These are phyloP conservation scores for Colinus virginianus DNA, from an alignment of 2,113 vertebrate species.

Conservation along the genomic window DNA sequence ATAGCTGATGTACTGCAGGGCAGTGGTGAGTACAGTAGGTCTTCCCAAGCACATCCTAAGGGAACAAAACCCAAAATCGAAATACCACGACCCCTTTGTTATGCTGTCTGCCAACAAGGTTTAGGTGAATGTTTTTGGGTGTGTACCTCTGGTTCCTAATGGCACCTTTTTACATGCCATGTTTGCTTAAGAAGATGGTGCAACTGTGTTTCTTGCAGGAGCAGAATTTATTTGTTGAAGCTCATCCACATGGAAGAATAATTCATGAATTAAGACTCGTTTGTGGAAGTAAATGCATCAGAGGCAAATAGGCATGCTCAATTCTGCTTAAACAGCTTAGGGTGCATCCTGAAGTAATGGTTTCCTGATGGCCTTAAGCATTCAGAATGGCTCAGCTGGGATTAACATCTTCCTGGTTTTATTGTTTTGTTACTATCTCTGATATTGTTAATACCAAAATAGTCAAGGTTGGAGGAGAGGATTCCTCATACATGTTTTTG, in stretches of 20 bases:
- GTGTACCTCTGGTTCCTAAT: not conserved
- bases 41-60: not conserved
- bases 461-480: not conserved
- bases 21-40: not conserved
- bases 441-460: not conserved
- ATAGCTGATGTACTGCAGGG: accelerated
- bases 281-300: not conserved
- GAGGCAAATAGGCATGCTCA: not conserved
- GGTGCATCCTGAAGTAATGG: too few species aligned
- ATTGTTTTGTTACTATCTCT: not conserved
- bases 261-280: not conserved
- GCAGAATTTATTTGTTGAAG: not conserved
- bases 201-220: not conserved
- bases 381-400: not conserved
- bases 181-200: not conserved
- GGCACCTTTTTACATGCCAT: not conserved
- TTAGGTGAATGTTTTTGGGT: not conserved
- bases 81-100: not conserved
- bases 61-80: not conserved
- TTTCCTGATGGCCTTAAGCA: not conserved
- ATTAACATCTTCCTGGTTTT: not conserved
- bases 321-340: not conserved
- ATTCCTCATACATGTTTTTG: not conserved
- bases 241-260: not conserved
- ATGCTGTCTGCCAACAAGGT: not conserved